A percentile compares a stretch with the other conserved stretches of the same genome.
Evolutionary conservation across 1,140 invertebrate species (phyloP).

Genomic region (Tetragonula clypearis): DNA sequence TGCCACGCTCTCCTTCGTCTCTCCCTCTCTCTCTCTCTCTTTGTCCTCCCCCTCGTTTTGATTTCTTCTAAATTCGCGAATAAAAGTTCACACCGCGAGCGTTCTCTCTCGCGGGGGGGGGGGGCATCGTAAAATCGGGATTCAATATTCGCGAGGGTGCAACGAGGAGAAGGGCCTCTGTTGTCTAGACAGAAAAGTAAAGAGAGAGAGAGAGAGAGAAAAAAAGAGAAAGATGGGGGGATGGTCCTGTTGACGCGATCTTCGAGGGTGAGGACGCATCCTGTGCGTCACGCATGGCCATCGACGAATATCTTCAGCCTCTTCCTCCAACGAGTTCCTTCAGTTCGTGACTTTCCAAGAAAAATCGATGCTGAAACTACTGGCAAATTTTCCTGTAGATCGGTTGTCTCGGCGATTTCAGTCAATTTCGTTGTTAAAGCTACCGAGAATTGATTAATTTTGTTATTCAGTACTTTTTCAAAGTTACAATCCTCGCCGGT

Average conservation of each 20-base stretch:
- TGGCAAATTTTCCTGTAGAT: no score
- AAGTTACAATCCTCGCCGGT: no score
- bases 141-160: slow-evolving; percentile 68
- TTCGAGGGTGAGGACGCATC: not conserved
- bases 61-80: slow-evolving; percentile 74
- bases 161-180: not conserved
- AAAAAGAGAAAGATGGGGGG: not conserved
- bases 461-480: no score
- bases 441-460: no score
- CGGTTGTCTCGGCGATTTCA: no score
- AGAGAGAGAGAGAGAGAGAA: not conserved
- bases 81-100: slow-evolving; percentile 74
- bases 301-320: not conserved
- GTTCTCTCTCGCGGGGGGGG: slow-evolving; percentile 40
- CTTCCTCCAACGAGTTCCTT: not conserved
- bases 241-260: not conserved
- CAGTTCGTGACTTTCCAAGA: no score
- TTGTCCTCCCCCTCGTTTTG: slow-evolving; percentile 52
- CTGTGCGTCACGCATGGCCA: not conserved
- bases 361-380: no score
- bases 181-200: not conserved
- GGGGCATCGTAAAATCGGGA: slow-evolving; percentile 74
- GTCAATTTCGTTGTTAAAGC: no score
- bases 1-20: slow-evolving; percentile 19
- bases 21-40: slow-evolving; percentile 11